These are phyloP conservation scores for Yponomeuta cagnagella DNA, from an alignment of 2,888 invertebrate species.

Conservation along the genomic window DNA sequence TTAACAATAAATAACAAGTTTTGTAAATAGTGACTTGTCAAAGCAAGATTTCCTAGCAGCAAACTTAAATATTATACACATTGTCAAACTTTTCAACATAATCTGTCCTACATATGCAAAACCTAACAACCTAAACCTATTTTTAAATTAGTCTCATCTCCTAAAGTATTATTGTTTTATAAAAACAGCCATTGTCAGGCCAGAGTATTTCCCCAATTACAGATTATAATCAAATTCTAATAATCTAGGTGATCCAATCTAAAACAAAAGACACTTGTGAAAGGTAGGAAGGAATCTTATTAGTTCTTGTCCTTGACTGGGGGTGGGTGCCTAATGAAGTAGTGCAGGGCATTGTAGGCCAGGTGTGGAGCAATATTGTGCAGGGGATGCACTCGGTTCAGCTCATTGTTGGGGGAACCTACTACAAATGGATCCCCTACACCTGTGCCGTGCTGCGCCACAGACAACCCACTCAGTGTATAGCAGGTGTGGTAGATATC, in stretches of 20 bases:
- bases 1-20: constrained; percentile 16
- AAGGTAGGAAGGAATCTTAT: neutral
- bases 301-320: constrained; percentile 62
- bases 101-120: too few relatives aligned
- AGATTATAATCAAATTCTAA: too few relatives aligned
- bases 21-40: constrained; percentile 23
- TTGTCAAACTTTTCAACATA: constrained; percentile 9
- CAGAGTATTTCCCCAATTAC: too few relatives aligned
- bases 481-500: constrained; percentile 99
- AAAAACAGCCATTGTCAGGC: too few relatives aligned
- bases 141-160: too few relatives aligned
- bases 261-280: neutral
- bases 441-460: constrained; percentile 86
- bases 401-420: constrained; percentile 81
- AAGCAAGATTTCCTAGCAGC: constrained; percentile 23
- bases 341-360: constrained; percentile 67
- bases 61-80: constrained; percentile 19
- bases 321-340: constrained; percentile 64
- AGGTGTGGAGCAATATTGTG: constrained; percentile 86
- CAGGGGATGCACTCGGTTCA: constrained; percentile 86
- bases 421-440: constrained; percentile 73
- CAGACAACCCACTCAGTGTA: constrained; percentile 93
- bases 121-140: too few relatives aligned
- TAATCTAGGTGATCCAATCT: neutral
- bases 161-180: too few relatives aligned